Conservation (phyloP, 2,113 vertebrate genomes). For the Platysteira castanea region DNA sequence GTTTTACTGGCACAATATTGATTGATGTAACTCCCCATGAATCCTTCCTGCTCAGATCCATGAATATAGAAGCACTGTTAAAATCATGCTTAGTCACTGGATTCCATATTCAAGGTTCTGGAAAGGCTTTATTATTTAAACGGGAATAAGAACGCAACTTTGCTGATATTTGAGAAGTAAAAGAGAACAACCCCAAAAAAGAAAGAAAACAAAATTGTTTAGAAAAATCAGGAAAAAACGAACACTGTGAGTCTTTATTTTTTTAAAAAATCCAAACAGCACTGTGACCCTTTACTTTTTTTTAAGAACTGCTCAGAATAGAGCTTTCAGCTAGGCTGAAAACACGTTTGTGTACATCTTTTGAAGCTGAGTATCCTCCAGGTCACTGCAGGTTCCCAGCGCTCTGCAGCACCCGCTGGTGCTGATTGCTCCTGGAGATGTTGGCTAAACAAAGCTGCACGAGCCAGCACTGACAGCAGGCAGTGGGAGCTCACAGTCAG, state of each 20-base stretch:
- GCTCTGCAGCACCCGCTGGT: neutral
- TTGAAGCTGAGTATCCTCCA: neutral
- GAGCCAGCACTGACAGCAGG: neutral
- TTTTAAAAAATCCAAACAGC: too few species aligned
- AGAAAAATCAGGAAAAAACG: neutral
- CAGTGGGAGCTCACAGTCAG: constrained; percentile 29
- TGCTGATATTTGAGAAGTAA: neutral
- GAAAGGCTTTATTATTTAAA: neutral
- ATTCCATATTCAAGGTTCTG: neutral
- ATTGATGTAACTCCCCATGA: neutral
- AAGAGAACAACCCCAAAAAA: neutral
- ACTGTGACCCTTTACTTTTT: neutral
- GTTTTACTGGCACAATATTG: neutral
- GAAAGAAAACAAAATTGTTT: neutral
- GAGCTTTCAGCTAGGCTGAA: neutral
- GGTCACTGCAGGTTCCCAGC: neutral
- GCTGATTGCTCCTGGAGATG: constrained; percentile 3
- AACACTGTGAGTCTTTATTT: neutral
- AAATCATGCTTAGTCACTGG: neutral
- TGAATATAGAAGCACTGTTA: neutral
- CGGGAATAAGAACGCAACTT: neutral
- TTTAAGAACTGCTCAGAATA: neutral
- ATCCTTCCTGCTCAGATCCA: neutral
- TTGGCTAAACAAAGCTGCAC: constrained; percentile 33
- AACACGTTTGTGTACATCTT: neutral